Conservation (phyloP, 2,888 invertebrate genomes). For the Cenopis cana region DNA sequence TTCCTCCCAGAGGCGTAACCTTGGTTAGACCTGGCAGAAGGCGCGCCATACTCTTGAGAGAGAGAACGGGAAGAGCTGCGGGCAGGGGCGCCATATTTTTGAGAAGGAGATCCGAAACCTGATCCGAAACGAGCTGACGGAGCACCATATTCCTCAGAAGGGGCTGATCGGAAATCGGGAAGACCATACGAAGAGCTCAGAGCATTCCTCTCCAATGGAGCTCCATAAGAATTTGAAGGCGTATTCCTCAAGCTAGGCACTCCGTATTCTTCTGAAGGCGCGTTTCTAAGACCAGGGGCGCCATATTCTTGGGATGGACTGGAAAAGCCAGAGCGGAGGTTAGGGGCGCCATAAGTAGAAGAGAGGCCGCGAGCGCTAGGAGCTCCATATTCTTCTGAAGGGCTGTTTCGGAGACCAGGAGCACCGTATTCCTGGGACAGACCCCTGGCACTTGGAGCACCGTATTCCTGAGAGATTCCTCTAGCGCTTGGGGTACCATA, state of each 20-base stretch:
- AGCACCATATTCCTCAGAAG: slow-evolving; percentile 61
- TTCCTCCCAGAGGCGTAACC: slow-evolving; percentile 63
- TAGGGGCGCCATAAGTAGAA: slow-evolving; percentile 57
- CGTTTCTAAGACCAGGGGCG: slow-evolving; percentile 51
- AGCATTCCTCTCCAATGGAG: slow-evolving; percentile 52
- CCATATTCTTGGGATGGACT: slow-evolving; percentile 52
- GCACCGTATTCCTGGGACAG: slow-evolving; percentile 48
- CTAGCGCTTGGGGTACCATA: slow-evolving; percentile 56
- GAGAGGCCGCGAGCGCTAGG: slow-evolving; percentile 55
- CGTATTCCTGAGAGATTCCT: slow-evolving; percentile 57
- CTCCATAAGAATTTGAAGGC: slow-evolving; percentile 53
- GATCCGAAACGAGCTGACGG: slow-evolving; percentile 53
- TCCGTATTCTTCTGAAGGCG: slow-evolving; percentile 57
- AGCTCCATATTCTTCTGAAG: slow-evolving; percentile 46
- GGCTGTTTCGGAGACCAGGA: slow-evolving; percentile 43
- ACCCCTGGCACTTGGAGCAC: slow-evolving; percentile 50
- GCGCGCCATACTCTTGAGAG: slow-evolving; percentile 64
- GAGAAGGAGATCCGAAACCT: slow-evolving; percentile 54
- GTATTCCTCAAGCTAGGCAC: slow-evolving; percentile 51
- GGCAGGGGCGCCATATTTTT: slow-evolving; percentile 59
- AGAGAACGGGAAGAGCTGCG: slow-evolving; percentile 51
- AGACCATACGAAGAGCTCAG: slow-evolving; percentile 56
- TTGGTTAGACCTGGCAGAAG: slow-evolving; percentile 54
- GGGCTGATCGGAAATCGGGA: slow-evolving; percentile 58
- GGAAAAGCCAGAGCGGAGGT: slow-evolving; percentile 41